Base-by-base conservation (phyloP, 2,888 invertebrate species). In the Tipula lateralis region DNA sequence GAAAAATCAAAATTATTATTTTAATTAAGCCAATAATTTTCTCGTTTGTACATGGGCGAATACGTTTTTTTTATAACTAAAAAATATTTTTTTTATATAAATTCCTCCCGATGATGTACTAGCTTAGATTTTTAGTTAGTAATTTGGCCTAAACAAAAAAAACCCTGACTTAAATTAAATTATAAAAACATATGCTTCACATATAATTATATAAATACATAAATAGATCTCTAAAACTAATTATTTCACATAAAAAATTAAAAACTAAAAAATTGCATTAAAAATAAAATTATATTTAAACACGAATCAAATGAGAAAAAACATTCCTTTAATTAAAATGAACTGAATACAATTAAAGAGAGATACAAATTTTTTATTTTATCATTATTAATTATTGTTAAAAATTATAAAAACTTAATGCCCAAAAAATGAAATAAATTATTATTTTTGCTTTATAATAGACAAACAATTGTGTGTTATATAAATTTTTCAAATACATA, bases 281-380 rank as follows among this genome's bases (percentile, higher is more conserved):
- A 66, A 66, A 66, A 3, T 66, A 66, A 66, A 66, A 66, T 66
- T 44, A 44, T n/a, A 44, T 44, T n/a, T 36, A 44, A 66, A 50
- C n/a, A n/a, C n/a, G n/a, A n/a, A n/a, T n/a, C n/a, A n/a, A n/a
- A n/a, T 66, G 66, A 66, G 66, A 24, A 16, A n/a, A 50, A 66
- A 66, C 66, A 66, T 66, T 66, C 66, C 66, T 66, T 66, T 24
- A 66, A 66, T 66, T 66, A 66, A 66, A 66, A 66, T 66, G 66
- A 66, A 66, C 66, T 66, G 66, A 66, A 66, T 66, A 66, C 19
- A 66, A 66, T 66, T 66, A 66, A 66, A 66, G 66, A 19, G 66
- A 24, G 24, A 24, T 66, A 66, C 44, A 50, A 50, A 0, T 66
- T 66, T 50, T 66, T n/a, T n/a, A n/a, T n/a, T 66, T 66, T 66